Conservation (phyloP, 1,140 invertebrate species). For the Magallana angulata region DNA sequence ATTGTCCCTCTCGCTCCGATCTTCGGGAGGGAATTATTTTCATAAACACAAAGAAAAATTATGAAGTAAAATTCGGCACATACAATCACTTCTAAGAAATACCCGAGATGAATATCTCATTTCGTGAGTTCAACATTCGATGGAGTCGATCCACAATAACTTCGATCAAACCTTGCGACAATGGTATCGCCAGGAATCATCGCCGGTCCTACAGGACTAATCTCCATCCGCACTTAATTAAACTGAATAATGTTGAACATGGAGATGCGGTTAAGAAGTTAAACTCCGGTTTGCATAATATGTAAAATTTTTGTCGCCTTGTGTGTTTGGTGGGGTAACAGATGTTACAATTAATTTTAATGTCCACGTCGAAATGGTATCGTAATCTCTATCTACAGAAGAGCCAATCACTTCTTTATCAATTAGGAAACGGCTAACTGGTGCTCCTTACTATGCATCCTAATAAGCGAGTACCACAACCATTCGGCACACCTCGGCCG, state of each 20-base stretch:
- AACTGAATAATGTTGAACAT: constrained; percentile 18
- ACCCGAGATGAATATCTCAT: constrained; percentile 18
- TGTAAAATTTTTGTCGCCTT: neutral
- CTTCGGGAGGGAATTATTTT: constrained; percentile 15
- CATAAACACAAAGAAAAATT: constrained; percentile 32
- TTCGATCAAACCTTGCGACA: neutral
- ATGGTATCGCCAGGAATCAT: constrained; percentile 6
- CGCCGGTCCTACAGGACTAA: neutral
- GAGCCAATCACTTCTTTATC: too few relatives aligned
- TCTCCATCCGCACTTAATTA: neutral
- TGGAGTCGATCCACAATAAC: neutral
- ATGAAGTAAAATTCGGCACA: constrained; percentile 19
- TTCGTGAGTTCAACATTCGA: constrained; percentile 24
- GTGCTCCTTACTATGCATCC: too few relatives aligned
- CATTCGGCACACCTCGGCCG: too few relatives aligned
- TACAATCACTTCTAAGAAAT: constrained; percentile 34
- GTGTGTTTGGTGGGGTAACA: neutral
- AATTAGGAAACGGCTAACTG: too few relatives aligned
- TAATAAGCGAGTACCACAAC: too few relatives aligned
- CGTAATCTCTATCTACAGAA: too few relatives aligned
- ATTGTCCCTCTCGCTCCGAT: neutral
- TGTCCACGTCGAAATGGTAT: too few relatives aligned
- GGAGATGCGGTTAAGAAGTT: neutral
- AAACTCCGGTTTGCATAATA: neutral
- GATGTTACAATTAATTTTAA: neutral